These are phyloP conservation scores for Steatornis caripensis DNA, from an alignment of 2,113 vertebrate genomes.

Conservation along the genomic window DNA sequence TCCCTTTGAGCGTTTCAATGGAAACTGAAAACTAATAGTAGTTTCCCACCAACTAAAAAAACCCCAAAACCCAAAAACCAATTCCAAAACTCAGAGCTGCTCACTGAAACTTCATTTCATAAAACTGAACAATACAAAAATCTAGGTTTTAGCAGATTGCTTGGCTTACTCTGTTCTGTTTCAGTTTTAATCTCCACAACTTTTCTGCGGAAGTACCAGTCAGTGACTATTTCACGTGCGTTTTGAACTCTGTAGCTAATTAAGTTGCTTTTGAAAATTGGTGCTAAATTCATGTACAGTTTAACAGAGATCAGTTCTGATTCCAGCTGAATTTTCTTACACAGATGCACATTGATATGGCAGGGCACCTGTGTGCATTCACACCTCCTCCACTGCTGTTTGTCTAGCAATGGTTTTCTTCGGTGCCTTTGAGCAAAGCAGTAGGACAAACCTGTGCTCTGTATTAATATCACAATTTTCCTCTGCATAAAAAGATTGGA, in stretches of 20 bases:
- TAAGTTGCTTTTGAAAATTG: not conserved
- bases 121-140: not conserved
- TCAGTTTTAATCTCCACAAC: not conserved
- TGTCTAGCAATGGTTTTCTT: not conserved
- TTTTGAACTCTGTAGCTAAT: not conserved
- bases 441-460: not conserved
- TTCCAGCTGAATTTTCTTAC: not conserved
- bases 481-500: not conserved
- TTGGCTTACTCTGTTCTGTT: not conserved
- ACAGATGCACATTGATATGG: not conserved
- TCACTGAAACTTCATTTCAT: not conserved
- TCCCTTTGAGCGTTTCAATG: not conserved
- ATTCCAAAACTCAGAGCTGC: not conserved
- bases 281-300: not conserved
- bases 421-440: not conserved
- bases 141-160: accelerated
- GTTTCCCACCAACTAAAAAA: not conserved
- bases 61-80: not conserved
- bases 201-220: not conserved
- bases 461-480: not conserved
- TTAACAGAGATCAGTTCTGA: not conserved
- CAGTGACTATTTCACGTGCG: accelerated
- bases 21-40: not conserved
- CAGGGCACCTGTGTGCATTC: not conserved
- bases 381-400: not conserved